These are phyloP conservation scores for Nymphalis urticae DNA, from an alignment of 2,888 invertebrate genomes.

Conservation along the genomic window DNA sequence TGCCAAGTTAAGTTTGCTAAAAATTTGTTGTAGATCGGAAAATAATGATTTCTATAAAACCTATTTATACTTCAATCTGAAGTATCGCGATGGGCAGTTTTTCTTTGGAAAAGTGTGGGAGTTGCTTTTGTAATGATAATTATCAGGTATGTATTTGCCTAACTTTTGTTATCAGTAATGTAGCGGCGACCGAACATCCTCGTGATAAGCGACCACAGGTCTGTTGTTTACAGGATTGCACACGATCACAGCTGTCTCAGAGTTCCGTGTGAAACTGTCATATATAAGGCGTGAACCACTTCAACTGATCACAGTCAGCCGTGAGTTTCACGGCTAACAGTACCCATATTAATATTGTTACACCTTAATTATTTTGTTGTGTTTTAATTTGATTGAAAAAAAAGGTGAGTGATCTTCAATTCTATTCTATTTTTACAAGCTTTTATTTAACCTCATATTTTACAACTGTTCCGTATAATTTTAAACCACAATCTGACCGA, in stretches of 20 bases:
- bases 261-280: not conserved
- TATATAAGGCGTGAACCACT: constrained; percentile 13
- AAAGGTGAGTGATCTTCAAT: constrained; percentile 4
- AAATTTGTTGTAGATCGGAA: too few species aligned
- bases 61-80: too few species aligned
- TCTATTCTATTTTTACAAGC: too few species aligned
- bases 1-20: too few species aligned
- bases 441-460: too few species aligned
- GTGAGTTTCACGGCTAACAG: constrained; percentile 39
- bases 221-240: constrained; percentile 17
- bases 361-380: not conserved
- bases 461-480: too few species aligned
- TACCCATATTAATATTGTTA: not conserved
- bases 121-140: too few species aligned
- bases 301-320: constrained; percentile 34
- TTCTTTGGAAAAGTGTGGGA: not conserved
- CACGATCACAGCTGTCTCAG: constrained; percentile 5
- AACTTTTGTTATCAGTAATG: constrained; percentile 3
- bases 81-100: too few species aligned
- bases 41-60: too few species aligned
- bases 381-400: not conserved
- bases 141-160: too few species aligned
- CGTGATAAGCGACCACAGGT: constrained; percentile 29
- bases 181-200: constrained; percentile 23
- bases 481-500: too few species aligned